phyloP scores from a whole-genome alignment of 2,888 invertebrate species.

The Muscina levida region DNA sequence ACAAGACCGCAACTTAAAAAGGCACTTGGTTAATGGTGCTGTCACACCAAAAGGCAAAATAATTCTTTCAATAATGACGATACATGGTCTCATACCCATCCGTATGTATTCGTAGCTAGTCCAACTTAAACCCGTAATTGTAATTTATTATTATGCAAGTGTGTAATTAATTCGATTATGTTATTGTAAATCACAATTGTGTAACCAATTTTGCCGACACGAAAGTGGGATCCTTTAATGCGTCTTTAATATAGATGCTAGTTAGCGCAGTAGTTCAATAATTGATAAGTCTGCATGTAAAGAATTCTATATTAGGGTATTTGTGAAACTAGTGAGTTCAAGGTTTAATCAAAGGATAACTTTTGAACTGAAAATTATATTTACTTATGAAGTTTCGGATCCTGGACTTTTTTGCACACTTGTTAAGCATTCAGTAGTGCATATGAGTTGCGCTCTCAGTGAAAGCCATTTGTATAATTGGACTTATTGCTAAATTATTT shows the following conservation, averaged over 20 bases:
- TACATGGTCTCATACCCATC: slow-evolving; percentile 58
- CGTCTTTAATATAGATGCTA: slow-evolving; percentile 21
- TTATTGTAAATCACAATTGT: slow-evolving; percentile 37
- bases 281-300: no score
- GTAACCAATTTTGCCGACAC: slow-evolving; percentile 5
- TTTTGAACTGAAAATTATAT: no score
- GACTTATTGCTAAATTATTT: no score
- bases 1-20: slow-evolving; percentile 63
- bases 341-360: no score
- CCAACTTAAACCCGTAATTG: slow-evolving; percentile 46
- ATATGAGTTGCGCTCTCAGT: no score
- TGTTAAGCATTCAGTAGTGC: no score
- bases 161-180: slow-evolving; percentile 67
- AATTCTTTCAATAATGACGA: slow-evolving; percentile 64
- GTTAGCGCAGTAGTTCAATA: no score
- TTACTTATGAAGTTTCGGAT: no score
- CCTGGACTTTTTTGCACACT: no score
- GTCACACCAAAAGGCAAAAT: slow-evolving; percentile 63
- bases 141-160: slow-evolving; percentile 67
- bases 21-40: slow-evolving; percentile 62
- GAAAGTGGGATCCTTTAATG: not conserved
- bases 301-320: no score
- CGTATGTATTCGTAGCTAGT: not conserved
- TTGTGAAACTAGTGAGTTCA: no score
- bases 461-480: no score